A percentile compares a stretch with the other conserved stretches of the same genome.
Evolutionary conservation across 2,797 vertebrate species (phyloP).

Genomic region (Aphelocoma californica): DNA sequence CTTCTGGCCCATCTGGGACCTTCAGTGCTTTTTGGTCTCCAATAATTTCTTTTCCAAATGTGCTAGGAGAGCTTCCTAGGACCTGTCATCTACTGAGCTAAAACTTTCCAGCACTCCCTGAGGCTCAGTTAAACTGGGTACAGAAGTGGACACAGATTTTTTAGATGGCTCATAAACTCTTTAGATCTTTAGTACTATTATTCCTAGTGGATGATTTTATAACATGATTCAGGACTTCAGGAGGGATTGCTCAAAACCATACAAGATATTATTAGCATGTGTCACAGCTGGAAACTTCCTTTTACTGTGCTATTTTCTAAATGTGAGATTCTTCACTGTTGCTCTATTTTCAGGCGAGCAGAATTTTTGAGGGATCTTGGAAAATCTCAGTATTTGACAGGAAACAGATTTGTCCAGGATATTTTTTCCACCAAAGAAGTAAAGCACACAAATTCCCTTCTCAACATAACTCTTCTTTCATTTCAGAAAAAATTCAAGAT

Average conservation of each 20-base stretch:
- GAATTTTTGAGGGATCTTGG: not conserved
- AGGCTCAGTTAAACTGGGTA: not conserved
- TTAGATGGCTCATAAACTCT: not conserved
- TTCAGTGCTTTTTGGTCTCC: not conserved
- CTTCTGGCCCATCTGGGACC: not conserved
- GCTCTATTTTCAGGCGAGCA: not conserved
- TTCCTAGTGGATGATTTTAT: not conserved
- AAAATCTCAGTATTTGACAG: not conserved
- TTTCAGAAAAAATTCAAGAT: not conserved
- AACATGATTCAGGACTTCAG: not conserved
- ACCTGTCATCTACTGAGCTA: not conserved
- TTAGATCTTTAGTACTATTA: not conserved
- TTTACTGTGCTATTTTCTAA: not conserved
- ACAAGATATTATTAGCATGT: not conserved
- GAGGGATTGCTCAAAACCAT: not conserved
- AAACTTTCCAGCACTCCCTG: not conserved
- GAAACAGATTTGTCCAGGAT: not conserved
- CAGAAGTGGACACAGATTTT: not conserved
- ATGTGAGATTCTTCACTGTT: not conserved
- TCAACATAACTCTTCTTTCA: not conserved
- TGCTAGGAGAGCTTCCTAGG: not conserved
- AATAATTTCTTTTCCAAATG: not conserved
- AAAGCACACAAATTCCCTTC: not conserved
- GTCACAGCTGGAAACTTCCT: not conserved
- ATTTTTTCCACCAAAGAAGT: not conserved